A percentile compares a stretch with the other conserved stretches of the same genome.
phyloP scores from a whole-genome alignment of 2,797 vertebrate species.

The Falco novaeseelandiae region DNA sequence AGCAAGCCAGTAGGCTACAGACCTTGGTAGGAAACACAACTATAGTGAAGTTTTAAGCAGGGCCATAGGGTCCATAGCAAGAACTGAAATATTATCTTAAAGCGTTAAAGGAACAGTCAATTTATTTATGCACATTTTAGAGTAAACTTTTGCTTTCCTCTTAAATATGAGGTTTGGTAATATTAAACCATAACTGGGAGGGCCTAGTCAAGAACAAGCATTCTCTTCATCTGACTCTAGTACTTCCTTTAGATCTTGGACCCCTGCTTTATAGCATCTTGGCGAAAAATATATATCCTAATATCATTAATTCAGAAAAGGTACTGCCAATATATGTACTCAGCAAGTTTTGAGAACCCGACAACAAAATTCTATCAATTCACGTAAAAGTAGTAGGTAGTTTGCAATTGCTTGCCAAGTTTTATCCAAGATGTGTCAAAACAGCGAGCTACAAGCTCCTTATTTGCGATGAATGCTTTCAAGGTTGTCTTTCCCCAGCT shows the following conservation, averaged over 20 bases:
- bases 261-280: background rate
- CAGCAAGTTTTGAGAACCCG: background rate
- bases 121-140: background rate
- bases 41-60: background rate
- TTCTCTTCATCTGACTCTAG: background rate
- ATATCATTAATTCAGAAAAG: background rate
- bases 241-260: background rate
- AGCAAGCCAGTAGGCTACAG: background rate
- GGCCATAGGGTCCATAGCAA: background rate
- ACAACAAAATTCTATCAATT: background rate
- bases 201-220: background rate
- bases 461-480: background rate
- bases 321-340: background rate
- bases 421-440: background rate
- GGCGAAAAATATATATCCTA: background rate
- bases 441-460: background rate
- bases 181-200: background rate
- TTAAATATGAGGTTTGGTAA: background rate
- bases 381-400: background rate
- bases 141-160: background rate
- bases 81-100: background rate
- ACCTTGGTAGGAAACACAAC: background rate
- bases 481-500: background rate
- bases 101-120: background rate
- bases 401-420: background rate